These are phyloP conservation scores for Enhydra lutris DNA, from an alignment of 2,113 vertebrate species.

Conservation along the genomic window DNA sequence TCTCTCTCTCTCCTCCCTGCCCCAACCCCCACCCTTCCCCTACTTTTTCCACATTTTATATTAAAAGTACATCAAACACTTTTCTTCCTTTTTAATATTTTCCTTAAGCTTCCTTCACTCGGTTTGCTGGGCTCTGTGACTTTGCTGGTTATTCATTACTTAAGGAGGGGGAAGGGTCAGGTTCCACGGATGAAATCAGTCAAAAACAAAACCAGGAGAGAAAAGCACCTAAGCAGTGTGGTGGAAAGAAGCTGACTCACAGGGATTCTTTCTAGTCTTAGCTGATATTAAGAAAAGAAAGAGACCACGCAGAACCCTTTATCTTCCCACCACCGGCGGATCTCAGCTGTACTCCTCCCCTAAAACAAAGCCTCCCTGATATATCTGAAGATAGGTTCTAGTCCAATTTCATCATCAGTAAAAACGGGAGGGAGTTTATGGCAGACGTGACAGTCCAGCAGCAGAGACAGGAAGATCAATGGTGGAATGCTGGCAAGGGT, in stretches of 20 bases:
- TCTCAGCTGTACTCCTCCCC: neutral
- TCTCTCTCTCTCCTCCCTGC: slow-evolving; percentile 68
- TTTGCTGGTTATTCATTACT: slow-evolving; percentile 63
- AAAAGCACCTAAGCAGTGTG: neutral
- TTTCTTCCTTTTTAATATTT: slow-evolving; percentile 81
- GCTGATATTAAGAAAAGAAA: neutral
- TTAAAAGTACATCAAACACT: slow-evolving; percentile 86
- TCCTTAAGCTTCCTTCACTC: slow-evolving; percentile 77
- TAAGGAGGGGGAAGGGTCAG: neutral
- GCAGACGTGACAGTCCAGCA: neutral
- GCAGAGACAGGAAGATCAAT: neutral
- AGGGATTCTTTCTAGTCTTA: neutral
- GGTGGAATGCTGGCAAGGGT: neutral
- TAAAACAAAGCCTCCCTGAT: neutral
- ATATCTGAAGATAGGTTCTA: neutral
- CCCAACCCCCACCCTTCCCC: slow-evolving; percentile 46
- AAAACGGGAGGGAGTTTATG: neutral
- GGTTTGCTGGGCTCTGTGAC: slow-evolving; percentile 60
- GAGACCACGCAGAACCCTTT: neutral
- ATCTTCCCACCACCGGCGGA: neutral
- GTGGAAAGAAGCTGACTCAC: neutral
- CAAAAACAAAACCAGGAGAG: slow-evolving; percentile 23
- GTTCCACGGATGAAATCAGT: slow-evolving; percentile 28
- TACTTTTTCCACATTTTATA: slow-evolving; percentile 77
- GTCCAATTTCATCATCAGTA: neutral